phyloP scores from a whole-genome alignment of 2,888 invertebrate species.

The Leucophenga montana region DNA sequence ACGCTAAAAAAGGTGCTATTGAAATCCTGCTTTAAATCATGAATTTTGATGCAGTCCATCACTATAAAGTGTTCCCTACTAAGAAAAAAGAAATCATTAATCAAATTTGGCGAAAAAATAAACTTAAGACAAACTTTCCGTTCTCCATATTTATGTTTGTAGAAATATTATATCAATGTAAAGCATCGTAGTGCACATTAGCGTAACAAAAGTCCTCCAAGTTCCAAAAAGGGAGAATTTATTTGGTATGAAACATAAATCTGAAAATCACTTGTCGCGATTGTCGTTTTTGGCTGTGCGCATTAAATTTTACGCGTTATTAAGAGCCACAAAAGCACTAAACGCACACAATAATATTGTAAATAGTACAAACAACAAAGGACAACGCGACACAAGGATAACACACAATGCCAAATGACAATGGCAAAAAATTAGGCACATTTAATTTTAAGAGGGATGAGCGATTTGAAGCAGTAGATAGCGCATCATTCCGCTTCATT shows the following conservation, averaged over 20 bases:
- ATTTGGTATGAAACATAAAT: conserved; percentile 64
- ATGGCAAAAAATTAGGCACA: conserved; percentile 65
- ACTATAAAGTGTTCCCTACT: too few relatives aligned
- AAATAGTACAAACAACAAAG: background rate
- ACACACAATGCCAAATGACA: conserved; percentile 55
- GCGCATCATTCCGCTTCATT: conserved; percentile 73
- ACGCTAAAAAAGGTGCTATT: too few relatives aligned
- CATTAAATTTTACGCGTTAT: conserved; percentile 68
- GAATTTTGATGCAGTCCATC: too few relatives aligned
- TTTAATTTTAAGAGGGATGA: conserved; percentile 47
- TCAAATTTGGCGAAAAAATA: conserved; percentile 21
- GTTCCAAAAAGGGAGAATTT: conserved; percentile 22
- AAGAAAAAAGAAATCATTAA: conserved; percentile 7
- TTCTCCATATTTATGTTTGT: background rate
- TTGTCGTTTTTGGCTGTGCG: conserved; percentile 41
- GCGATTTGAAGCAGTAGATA: conserved; percentile 27
- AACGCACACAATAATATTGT: background rate
- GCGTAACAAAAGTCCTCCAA: conserved; percentile 56
- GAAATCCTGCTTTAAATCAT: too few relatives aligned
- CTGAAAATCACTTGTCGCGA: conserved; percentile 71
- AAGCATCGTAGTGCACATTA: conserved; percentile 57
- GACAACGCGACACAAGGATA: conserved; percentile 50
- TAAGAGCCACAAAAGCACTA: conserved; percentile 50
- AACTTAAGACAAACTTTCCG: background rate
- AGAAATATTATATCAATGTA: conserved; percentile 29